Evolutionary conservation across 2,888 invertebrate genomes (phyloP).

Genomic region (Clitarchus hookeri): DNA sequence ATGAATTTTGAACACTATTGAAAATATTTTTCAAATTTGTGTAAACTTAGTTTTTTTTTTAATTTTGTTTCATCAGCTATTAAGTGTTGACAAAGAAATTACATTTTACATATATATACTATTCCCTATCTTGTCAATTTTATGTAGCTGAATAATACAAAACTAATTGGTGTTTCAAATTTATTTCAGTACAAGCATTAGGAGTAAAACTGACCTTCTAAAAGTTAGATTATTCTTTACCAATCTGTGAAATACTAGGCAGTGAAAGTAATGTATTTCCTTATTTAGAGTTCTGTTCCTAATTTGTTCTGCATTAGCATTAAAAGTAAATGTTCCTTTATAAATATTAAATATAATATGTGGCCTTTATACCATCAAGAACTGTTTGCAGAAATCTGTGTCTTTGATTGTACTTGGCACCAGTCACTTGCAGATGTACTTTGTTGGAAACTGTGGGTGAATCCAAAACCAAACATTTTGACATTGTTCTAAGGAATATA

Average conservation of each 20-base stretch:
- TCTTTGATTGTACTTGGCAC: not conserved
- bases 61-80: not conserved
- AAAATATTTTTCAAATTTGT: not conserved
- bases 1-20: not conserved
- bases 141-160: constrained; percentile 42
- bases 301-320: not conserved
- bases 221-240: constrained; percentile 17
- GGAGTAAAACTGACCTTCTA: constrained; percentile 24
- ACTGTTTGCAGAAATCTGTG: not conserved
- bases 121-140: constrained; percentile 45
- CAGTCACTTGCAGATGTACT: not conserved
- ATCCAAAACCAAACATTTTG: not conserved
- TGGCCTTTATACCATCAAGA: not conserved
- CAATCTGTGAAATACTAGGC: not conserved
- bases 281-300: not conserved
- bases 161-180: constrained; percentile 34
- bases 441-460: not conserved
- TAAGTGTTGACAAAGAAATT: constrained; percentile 29
- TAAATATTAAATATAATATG: not conserved
- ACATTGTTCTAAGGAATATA: constrained; percentile 19
- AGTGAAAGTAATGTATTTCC: not conserved
- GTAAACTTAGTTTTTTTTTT: not conserved
- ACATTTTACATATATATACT: constrained; percentile 34
- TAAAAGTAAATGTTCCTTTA: constrained; percentile 5
- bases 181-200: constrained; percentile 32